These are phyloP conservation scores for Conger conger DNA, from an alignment of 2,113 vertebrate genomes.

Conservation along the genomic window DNA sequence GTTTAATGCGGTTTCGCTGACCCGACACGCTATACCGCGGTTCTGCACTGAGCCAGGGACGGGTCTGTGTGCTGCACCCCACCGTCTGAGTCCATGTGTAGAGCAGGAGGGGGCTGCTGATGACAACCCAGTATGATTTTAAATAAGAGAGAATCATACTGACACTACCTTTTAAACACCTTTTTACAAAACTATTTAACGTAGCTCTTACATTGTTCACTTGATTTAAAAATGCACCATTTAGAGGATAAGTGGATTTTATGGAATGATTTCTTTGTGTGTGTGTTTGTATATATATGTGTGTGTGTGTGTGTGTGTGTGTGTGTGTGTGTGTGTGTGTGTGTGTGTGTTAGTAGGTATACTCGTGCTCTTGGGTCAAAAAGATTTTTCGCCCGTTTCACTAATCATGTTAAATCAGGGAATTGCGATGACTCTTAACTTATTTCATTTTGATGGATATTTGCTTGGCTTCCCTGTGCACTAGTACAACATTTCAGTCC, in stretches of 20 bases:
- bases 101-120: neutral
- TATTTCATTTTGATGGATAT: neutral
- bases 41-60: conserved; percentile 58
- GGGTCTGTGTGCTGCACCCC: conserved; percentile 30
- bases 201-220: conserved; percentile 23
- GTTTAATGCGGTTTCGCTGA: conserved; percentile 68
- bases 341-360: neutral
- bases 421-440: conserved; percentile 12
- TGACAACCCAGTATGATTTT: neutral
- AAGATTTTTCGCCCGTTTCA: neutral
- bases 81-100: neutral
- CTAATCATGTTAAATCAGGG: conserved; percentile 16
- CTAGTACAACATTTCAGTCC: neutral
- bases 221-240: conserved; percentile 16
- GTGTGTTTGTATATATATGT: too few species aligned
- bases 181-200: conserved; percentile 23
- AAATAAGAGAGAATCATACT: conserved; percentile 18
- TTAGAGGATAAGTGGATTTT: conserved; percentile 21
- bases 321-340: too few species aligned
- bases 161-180: conserved; percentile 20
- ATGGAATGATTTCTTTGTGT: conserved; percentile 9
- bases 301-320: too few species aligned
- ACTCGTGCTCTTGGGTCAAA: conserved; percentile 1
- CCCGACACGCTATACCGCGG: conserved; percentile 60
- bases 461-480: too few species aligned